These are phyloP conservation scores for Apoda limacodes DNA, from an alignment of 2,888 invertebrate species.

Conservation along the genomic window DNA sequence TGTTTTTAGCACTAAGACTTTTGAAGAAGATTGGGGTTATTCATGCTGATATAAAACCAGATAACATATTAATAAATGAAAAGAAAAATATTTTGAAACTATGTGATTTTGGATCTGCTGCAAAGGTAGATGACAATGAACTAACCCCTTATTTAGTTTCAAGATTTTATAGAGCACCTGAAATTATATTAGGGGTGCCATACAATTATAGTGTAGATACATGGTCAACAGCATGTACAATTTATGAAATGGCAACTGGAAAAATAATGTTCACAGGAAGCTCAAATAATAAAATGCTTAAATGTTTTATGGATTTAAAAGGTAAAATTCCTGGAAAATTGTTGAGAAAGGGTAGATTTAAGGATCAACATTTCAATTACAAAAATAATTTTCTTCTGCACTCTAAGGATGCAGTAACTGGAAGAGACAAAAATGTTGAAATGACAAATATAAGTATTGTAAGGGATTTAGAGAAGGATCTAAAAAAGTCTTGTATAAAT, in stretches of 20 bases:
- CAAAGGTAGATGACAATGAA: constrained; percentile 92
- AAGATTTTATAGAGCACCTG: constrained; percentile 97
- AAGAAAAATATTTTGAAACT: constrained; percentile 95
- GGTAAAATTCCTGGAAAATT: constrained; percentile 97
- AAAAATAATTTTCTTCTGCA: constrained; percentile 96
- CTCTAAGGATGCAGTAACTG: constrained; percentile 97
- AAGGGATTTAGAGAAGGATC: constrained; percentile 89
- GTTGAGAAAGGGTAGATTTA: constrained; percentile 92
- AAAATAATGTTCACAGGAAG: constrained; percentile 97
- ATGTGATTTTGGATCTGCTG: constrained; percentile 99
- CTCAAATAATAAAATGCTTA: constrained; percentile 98
- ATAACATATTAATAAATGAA: constrained; percentile 98
- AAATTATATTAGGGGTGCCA: constrained; percentile 96
- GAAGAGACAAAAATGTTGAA: constrained; percentile 94
- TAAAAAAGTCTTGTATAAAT: constrained; percentile 80
- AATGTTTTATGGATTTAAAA: constrained; percentile 98
- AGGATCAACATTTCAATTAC: constrained; percentile 96
- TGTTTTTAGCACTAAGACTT: constrained; percentile 91
- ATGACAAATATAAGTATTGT: constrained; percentile 85
- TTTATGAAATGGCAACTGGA: constrained; percentile 97
- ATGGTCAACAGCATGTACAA: constrained; percentile 99
- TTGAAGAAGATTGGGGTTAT: constrained; percentile 94
- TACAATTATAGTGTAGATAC: constrained; percentile 97
- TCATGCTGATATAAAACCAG: constrained; percentile 99
- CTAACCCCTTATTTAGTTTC: constrained; percentile 98